Evolutionary conservation across 2,113 vertebrate species (phyloP), one percentile per base, ranked within the genome.

Genomic region (Misgurnus mizolepis): DNA sequence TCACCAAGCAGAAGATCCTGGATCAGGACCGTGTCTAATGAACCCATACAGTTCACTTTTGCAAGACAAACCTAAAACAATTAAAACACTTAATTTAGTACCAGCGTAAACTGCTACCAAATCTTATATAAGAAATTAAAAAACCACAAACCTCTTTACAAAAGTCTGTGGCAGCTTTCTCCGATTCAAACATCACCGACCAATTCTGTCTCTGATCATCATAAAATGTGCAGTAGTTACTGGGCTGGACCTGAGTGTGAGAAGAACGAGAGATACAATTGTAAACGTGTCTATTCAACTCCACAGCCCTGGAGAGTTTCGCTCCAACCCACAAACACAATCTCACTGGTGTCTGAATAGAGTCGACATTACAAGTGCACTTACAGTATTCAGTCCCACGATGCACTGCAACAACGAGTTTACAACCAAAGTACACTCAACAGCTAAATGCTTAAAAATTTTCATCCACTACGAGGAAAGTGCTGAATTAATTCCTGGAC

Each of bases 181-280:
- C 96, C 0, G 95, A 95, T 65, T 98, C 96, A 88, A 99, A 99
- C 95, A 98, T 96, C 78, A 99, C 88, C 7, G 96, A 99, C 98
- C 97, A 99, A 90, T 96, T 99, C 86, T 97, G 97, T 61, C 95
- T 93, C 89, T 96, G 95, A 79, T 99, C 98, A 75, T 99, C 98
- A 17, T 99, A 98, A 86, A 99, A 99, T 0, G 95, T 96, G 80
- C 94, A 95, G 82, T 98, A 99, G 85, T 96, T 97, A 90, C 95
- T 96, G 67, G 92, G 92, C 39, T 95, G 96, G 70, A 97, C 94
- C 98, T 99, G 86, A 18, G 56, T 45, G 18, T 27, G 83, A 80
- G 22, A 22, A 22, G 22, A 22, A 22, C 0, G 0, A 22, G 79
- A 81, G 43, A 68, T 10, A 80, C 3, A 12, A 22, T 0, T 0